phyloP scores from a whole-genome alignment of 2,888 invertebrate species.

The Cryptocheilus praepositus region DNA sequence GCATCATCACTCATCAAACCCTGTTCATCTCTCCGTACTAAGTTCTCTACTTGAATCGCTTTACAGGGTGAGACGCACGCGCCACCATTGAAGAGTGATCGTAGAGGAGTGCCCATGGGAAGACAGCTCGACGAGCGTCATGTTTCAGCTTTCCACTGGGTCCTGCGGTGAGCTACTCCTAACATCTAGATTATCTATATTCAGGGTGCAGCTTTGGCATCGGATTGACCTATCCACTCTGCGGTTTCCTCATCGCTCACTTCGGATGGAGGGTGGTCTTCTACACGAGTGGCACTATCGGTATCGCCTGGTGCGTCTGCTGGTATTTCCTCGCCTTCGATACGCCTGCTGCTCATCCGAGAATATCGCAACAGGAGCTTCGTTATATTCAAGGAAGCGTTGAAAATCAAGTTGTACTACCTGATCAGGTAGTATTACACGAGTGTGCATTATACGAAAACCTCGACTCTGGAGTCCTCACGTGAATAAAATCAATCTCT shows the following conservation, averaged over 20 bases:
- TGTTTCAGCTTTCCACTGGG: slow-evolving; percentile 71
- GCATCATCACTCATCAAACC: slow-evolving; percentile 57
- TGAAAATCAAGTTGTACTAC: slow-evolving; percentile 76
- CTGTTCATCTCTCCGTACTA: slow-evolving; percentile 62
- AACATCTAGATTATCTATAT: slow-evolving; percentile 73
- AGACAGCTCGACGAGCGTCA: slow-evolving; percentile 64
- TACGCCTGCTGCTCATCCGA: slow-evolving; percentile 81
- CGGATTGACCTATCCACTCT: slow-evolving; percentile 83
- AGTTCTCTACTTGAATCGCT: slow-evolving; percentile 72
- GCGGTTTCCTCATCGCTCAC: slow-evolving; percentile 82
- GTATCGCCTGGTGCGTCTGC: slow-evolving; percentile 80
- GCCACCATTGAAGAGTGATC: slow-evolving; percentile 46
- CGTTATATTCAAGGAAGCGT: slow-evolving; percentile 81
- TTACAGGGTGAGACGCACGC: slow-evolving; percentile 65
- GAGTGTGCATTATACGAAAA: neutral
- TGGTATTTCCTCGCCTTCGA: slow-evolving; percentile 84
- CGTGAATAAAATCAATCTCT: too few relatives aligned
- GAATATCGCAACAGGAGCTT: slow-evolving; percentile 81
- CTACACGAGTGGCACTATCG: slow-evolving; percentile 82
- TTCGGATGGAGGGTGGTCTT: slow-evolving; percentile 83
- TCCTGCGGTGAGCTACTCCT: slow-evolving; percentile 72
- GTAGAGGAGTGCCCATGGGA: slow-evolving; percentile 51
- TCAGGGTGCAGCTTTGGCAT: slow-evolving; percentile 85
- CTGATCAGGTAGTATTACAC: slow-evolving; percentile 67
- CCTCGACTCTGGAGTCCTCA: too few relatives aligned